Conservation (phyloP, 2,113 vertebrate genomes). For the Gasterosteus nipponicus region DNA sequence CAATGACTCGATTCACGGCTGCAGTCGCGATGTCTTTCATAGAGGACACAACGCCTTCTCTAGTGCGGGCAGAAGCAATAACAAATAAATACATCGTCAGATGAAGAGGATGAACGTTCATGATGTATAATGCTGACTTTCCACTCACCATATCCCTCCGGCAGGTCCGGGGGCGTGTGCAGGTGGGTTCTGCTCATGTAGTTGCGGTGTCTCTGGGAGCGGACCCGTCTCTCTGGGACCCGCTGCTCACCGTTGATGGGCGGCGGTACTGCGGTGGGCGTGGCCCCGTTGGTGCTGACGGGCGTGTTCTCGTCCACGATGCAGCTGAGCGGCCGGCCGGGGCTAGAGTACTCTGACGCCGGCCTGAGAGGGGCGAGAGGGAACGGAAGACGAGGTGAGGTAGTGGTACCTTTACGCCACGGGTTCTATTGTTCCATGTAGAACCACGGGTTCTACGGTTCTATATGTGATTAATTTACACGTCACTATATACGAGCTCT, state of each 20-base stretch:
- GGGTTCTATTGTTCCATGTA: too few relatives aligned
- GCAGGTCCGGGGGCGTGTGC: constrained; percentile 95
- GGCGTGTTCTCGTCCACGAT: constrained; percentile 97
- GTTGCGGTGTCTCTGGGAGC: constrained; percentile 96
- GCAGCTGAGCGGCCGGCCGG: constrained; percentile 95
- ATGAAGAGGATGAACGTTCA: background rate
- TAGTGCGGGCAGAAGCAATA: background rate
- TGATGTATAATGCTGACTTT: too few relatives aligned
- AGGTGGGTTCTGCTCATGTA: constrained; percentile 99
- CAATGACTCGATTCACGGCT: constrained; percentile 10
- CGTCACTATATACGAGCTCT: background rate
- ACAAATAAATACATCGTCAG: background rate
- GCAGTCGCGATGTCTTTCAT: background rate
- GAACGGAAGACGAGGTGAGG: background rate
- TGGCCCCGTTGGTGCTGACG: constrained; percentile 91
- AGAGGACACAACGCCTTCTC: background rate
- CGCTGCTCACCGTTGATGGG: constrained; percentile 86
- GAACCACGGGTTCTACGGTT: too few relatives aligned
- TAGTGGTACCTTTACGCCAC: background rate
- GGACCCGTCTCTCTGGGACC: constrained; percentile 90
- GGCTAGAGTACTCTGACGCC: constrained; percentile 96
- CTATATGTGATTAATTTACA: background rate
- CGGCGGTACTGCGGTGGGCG: constrained; percentile 80
- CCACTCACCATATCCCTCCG: constrained; percentile 94
- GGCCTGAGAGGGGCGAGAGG: constrained; percentile 80